A percentile compares a stretch with the other conserved stretches of the same genome.
Evolutionary conservation across 2,797 vertebrate genomes (phyloP).

Genomic region (Phoebastria nigripes): DNA sequence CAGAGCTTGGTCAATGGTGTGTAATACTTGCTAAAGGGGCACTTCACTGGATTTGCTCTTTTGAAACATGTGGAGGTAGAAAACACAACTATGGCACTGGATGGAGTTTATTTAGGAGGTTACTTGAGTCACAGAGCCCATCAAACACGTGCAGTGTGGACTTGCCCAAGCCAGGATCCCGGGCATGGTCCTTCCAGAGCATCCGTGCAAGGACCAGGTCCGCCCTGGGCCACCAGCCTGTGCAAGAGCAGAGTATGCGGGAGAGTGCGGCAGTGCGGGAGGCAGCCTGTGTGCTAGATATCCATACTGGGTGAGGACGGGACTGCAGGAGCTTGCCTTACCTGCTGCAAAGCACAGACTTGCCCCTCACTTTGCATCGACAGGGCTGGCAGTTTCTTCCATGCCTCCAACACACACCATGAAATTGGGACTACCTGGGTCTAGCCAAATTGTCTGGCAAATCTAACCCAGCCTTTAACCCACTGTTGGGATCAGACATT

Average conservation of each 20-base stretch:
- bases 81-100: neutral
- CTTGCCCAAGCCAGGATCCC: neutral
- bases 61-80: neutral
- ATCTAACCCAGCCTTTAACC: neutral
- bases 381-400: neutral
- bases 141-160: accelerated
- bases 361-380: neutral
- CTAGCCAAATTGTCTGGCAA: neutral
- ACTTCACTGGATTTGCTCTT: neutral
- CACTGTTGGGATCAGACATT: neutral
- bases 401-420: neutral
- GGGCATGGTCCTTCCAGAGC: neutral
- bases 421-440: neutral
- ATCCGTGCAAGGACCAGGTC: neutral
- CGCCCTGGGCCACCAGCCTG: accelerated
- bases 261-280: neutral
- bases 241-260: neutral
- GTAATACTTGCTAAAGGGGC: neutral
- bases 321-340: neutral
- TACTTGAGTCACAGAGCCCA: neutral
- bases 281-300: neutral
- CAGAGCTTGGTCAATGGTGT: neutral
- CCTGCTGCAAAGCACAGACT: neutral
- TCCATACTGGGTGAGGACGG: neutral
- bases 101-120: neutral